Evolutionary conservation across 2,113 vertebrate genomes (phyloP), one percentile per base, ranked within the genome.

Genomic region (Urocolius indicus): DNA sequence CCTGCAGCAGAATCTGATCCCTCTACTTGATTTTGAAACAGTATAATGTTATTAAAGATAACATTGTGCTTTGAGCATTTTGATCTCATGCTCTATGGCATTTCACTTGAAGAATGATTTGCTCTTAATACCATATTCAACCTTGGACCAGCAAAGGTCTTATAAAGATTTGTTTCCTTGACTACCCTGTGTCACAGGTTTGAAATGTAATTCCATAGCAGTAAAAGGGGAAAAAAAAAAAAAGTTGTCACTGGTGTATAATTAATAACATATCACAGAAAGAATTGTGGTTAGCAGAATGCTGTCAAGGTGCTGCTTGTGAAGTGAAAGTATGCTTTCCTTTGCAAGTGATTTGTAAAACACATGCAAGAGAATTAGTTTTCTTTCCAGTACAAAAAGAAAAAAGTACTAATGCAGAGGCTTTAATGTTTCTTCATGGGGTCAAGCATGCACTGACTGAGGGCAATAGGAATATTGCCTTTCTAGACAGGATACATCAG

Each of bases 151-250:
- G n/a, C 17, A 88, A 78, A 96, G 76, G 79, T 67, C 72, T 71
- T 49, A 48, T 7, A 92, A 95, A 95, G 63, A 88, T 88, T 95
- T 92, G 87, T 95, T 90, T 94, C 92, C 75, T 88, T 93, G 88
- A 75, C 85, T 93, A 86, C 92, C 9, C 36, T 9, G 21, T 84
- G 78, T 62, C 71, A 62, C 24, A 69, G 19, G 38, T 30, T 87
- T 84, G 76, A 93, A 94, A 75, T 34, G 6, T 38, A 93, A 90
- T 86, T 94, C 93, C 59, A 55, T 26, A 79, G n/a, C 22, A 66
- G 46, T 69, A 62, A 58, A 58, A 76, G 36, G 13, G 18, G n/a
- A 49, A 90, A 81, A 69, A 87, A 32, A 66, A 55, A 55, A 24
- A 5, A 16, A 63, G 10, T 34, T 41, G 26, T 43, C 52, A 62